Evolutionary conservation across 2,113 vertebrate species (phyloP).

Genomic region (Australoheros scitulus): DNA sequence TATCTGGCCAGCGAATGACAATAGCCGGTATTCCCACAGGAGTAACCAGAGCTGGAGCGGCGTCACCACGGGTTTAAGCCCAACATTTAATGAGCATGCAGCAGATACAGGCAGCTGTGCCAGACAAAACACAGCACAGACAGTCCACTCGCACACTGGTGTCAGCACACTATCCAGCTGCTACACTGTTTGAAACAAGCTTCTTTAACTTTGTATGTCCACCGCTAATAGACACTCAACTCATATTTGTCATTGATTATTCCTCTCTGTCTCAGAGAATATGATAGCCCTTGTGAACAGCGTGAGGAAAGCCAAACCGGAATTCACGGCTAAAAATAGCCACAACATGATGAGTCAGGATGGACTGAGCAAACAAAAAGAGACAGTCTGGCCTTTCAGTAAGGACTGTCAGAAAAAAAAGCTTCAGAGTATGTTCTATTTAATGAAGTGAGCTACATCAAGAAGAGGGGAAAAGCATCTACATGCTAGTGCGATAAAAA

Average conservation of each 20-base stretch:
- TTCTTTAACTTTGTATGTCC: slow-evolving; percentile 19
- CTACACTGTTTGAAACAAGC: slow-evolving; percentile 5
- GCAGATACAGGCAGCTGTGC: slow-evolving; percentile 74
- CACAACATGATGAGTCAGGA: slow-evolving; percentile 69
- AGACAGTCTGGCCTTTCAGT: slow-evolving; percentile 34
- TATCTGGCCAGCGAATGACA: slow-evolving; percentile 56
- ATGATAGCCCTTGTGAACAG: slow-evolving; percentile 50
- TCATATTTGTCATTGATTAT: slow-evolving; percentile 59
- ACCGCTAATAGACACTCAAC: slow-evolving; percentile 9
- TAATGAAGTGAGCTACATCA: slow-evolving; percentile 32
- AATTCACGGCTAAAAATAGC: slow-evolving; percentile 76
- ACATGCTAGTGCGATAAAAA: slow-evolving; percentile 36
- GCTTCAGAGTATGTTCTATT: slow-evolving; percentile 27
- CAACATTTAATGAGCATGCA: slow-evolving; percentile 76
- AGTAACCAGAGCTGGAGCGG: slow-evolving; percentile 73
- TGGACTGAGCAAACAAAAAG: slow-evolving; percentile 67
- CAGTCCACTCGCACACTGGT: slow-evolving; percentile 8
- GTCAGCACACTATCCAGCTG: slow-evolving; percentile 27
- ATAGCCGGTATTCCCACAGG: slow-evolving; percentile 78
- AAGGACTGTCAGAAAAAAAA: slow-evolving; percentile 40
- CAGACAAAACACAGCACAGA: slow-evolving; percentile 67
- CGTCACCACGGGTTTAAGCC: slow-evolving; percentile 72
- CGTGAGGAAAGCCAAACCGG: slow-evolving; percentile 55
- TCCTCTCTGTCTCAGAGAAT: slow-evolving; percentile 48
- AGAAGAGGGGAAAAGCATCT: background rate